Evolutionary conservation across 1,140 invertebrate species (phyloP), one percentile per base, ranked within the genome.

Genomic region (Drosophila pseudoobscura): DNA sequence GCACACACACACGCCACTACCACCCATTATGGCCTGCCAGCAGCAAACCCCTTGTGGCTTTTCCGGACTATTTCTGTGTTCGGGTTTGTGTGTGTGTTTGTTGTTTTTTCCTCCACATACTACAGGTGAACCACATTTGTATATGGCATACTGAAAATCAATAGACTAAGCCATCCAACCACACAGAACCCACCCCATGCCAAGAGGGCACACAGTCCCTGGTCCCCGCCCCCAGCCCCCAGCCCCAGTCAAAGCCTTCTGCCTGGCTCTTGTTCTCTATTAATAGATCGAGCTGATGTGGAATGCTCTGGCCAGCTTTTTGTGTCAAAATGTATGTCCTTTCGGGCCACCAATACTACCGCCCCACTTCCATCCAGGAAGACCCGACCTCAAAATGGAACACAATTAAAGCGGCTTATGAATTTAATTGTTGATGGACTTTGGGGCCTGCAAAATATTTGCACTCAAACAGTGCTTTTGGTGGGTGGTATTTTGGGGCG

Each of bases 111-210:
- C 29, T 8, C 2, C 29, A 9, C 29, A 31, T 9, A 39, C 44
- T n/a, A 43, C 29, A 65, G 45, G 62, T 68, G 55, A 68, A 26
- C 64, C 78, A 51, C 74, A 78, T 77, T 82, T 82, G 74, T 77
- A 61, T 70, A 63, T 47, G 66, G 43, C 53, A 60, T 65, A 59
- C 76, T 84, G 55, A 80, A 85, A 85, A 85, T 84, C 80, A 76
- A 85, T 87, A 85, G 64, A 35, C 51, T 31, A 63, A 49, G 44
- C 76, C 75, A 29, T 29, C 26, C 26, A 29, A 7, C 26, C 26
- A 29, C 26, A 29, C 26, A 29, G 24, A 24, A 24, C 26, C 6
- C 26, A 6, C 26, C 26, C 26, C 26, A 6, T 15, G 26, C 6
- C 0, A 29, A 29, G 26, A 29, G 26, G 26, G 5, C 26, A 29